Evolutionary conservation across 1,140 invertebrate species (phyloP).

Genomic region (Drosophila littoralis): DNA sequence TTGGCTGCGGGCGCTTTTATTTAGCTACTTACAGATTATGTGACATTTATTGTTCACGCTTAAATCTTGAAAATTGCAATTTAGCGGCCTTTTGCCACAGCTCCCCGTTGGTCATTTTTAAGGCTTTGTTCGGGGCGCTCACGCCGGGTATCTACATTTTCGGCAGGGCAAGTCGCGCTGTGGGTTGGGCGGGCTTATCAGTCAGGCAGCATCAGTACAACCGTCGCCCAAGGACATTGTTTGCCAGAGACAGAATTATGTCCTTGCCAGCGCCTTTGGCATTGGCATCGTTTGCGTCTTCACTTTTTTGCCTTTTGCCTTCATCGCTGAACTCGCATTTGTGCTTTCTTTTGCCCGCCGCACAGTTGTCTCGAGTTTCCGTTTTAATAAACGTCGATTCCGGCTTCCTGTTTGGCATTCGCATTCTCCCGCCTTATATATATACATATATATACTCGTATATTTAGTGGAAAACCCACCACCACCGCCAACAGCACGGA

Average conservation of each 20-base stretch:
- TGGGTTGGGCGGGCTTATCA: conserved; percentile 27
- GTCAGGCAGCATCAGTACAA: conserved; percentile 23
- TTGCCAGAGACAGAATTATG: conserved; percentile 59
- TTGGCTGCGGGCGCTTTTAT: conserved; percentile 61
- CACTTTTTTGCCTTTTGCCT: neutral
- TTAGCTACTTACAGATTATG: conserved; percentile 82
- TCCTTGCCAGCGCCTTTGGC: conserved; percentile 26
- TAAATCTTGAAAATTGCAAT: conserved; percentile 82
- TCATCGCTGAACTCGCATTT: conserved; percentile 20
- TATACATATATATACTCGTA: conserved; percentile 21
- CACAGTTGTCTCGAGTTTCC: conserved; percentile 81
- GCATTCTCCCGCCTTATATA: conserved; percentile 31
- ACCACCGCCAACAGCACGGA: conserved; percentile 7
- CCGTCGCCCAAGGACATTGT: conserved; percentile 64
- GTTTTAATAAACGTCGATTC: conserved; percentile 83
- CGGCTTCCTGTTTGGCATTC: conserved; percentile 78
- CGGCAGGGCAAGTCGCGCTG: neutral
- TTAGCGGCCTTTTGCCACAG: conserved; percentile 58
- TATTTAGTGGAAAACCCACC: conserved; percentile 29
- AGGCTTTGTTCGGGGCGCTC: conserved; percentile 1
- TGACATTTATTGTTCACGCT: conserved; percentile 82
- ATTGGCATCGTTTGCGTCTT: neutral
- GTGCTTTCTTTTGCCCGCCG: conserved; percentile 50
- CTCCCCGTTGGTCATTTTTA: conserved; percentile 46
- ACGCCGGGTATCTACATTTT: neutral